Percentiles rank a stretch among this genome's conserved stretches.
These are phyloP conservation scores for Thereva nobilitata DNA, from an alignment of 2,888 invertebrate genomes.

Conservation along the genomic window DNA sequence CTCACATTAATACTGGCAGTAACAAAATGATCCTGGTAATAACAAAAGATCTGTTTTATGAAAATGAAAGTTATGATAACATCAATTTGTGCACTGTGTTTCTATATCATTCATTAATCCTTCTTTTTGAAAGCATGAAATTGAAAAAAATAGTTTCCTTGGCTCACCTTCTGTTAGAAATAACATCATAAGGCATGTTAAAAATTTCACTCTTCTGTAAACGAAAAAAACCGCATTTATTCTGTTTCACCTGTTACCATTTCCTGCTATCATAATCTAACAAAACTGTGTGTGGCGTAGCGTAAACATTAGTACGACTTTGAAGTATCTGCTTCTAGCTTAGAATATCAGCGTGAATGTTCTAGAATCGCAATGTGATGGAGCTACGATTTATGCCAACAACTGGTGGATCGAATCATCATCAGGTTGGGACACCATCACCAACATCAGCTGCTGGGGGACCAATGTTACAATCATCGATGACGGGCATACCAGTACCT, in stretches of 20 bases:
- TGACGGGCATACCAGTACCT: conserved; percentile 36
- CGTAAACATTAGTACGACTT: conserved; percentile 46
- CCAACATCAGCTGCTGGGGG: conserved; percentile 34
- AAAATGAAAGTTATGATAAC: no score
- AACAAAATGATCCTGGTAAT: no score
- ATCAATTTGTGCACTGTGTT: no score
- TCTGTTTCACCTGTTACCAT: conserved; percentile 6
- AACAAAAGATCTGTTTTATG: no score
- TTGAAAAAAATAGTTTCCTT: no score
- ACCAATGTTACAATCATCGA: conserved; percentile 39
- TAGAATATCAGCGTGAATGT: conserved; percentile 55
- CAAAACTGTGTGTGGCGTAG: conserved; percentile 40
- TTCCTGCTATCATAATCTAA: conserved; percentile 12
- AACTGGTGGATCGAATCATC: conserved; percentile 39
- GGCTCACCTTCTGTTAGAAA: no score
- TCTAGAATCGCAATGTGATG: conserved; percentile 58
- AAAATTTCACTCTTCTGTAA: no score
- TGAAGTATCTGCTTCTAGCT: conserved; percentile 49
- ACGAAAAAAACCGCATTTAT: neutral
- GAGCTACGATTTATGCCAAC: conserved; percentile 55
- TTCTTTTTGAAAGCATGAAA: no score
- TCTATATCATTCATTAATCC: no score
- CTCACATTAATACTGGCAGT: no score
- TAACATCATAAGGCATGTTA: no score
- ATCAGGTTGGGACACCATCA: conserved; percentile 37